Percentiles rank a stretch among this genome's conserved stretches.
Evolutionary conservation across 2,888 invertebrate species (phyloP).

Genomic region (Caenorhabditis sulstoni): DNA sequence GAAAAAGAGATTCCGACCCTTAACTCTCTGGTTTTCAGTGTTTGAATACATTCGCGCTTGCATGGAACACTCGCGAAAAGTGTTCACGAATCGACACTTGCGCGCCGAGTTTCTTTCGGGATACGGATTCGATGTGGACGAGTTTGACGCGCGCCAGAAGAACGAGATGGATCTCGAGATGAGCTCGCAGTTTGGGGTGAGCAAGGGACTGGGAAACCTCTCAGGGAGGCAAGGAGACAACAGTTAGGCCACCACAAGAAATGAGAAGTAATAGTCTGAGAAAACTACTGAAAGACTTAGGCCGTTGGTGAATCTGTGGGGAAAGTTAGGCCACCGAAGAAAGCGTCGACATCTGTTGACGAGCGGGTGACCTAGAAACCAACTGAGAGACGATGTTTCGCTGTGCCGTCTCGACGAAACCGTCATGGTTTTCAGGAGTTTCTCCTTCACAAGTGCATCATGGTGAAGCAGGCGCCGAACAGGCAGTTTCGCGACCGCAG

Average conservation of each 20-base stretch:
- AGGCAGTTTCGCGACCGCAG: constrained; percentile 68
- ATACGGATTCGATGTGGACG: constrained; percentile 59
- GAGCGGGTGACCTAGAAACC: too few relatives aligned
- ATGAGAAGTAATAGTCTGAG: too few relatives aligned
- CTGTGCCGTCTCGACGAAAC: too few relatives aligned
- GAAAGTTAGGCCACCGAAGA: too few relatives aligned
- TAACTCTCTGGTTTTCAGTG: constrained; percentile 48
- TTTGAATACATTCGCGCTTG: constrained; percentile 64
- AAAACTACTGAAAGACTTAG: too few relatives aligned
- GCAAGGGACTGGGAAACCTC: too few relatives aligned
- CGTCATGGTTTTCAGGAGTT: constrained; percentile 65
- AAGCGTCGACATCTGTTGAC: too few relatives aligned
- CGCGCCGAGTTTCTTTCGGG: constrained; percentile 62
- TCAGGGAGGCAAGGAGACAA: too few relatives aligned
- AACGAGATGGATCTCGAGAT: constrained; percentile 59
- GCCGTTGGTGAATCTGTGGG: too few relatives aligned
- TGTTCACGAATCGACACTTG: constrained; percentile 62
- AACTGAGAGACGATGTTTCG: too few relatives aligned
- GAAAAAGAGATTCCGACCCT: not conserved
- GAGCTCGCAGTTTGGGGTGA: constrained; percentile 25
- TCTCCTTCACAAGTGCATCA: constrained; percentile 64
- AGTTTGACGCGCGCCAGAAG: constrained; percentile 28
- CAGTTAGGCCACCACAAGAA: too few relatives aligned
- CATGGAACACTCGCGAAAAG: constrained; percentile 63
- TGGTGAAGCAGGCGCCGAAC: constrained; percentile 61